These are phyloP conservation scores for Leuctra nigra DNA, from an alignment of 2,888 invertebrate genomes.

Conservation along the genomic window DNA sequence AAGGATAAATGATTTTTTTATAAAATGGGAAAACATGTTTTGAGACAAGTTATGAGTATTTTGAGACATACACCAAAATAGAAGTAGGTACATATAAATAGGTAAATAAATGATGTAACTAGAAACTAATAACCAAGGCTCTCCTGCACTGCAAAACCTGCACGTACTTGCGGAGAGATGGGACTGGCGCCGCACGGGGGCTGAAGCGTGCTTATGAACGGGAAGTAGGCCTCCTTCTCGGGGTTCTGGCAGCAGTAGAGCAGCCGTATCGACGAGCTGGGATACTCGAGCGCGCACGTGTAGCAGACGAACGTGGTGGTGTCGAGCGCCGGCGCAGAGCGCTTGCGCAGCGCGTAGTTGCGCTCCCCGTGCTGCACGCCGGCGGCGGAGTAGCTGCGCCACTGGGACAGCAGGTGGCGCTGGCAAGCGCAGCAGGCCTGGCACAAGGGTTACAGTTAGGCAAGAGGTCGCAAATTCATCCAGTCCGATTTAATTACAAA, in stretches of 20 bases:
- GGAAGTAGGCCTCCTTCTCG: conserved; percentile 83
- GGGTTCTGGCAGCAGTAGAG: conserved; percentile 80
- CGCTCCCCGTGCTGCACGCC: conserved; percentile 70
- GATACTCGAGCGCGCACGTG: conserved; percentile 76
- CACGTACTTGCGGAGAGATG: conserved; percentile 83
- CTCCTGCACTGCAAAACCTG: too few relatives aligned
- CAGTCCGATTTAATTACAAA: too few relatives aligned
- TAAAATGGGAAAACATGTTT: too few relatives aligned
- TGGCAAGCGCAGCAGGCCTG: conserved; percentile 80
- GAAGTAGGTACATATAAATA: too few relatives aligned
- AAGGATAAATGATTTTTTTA: too few relatives aligned
- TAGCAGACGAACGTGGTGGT: conserved; percentile 79
- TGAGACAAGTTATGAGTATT: too few relatives aligned
- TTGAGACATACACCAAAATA: too few relatives aligned
- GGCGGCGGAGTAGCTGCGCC: conserved; percentile 69
- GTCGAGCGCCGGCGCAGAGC: conserved; percentile 57
- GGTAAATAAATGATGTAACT: too few relatives aligned
- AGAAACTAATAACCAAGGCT: too few relatives aligned
- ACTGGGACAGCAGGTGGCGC: conserved; percentile 79
- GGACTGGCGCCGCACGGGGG: conserved; percentile 81
- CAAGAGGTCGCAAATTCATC: too few relatives aligned
- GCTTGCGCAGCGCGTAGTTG: conserved; percentile 72
- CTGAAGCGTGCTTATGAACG: conserved; percentile 75
- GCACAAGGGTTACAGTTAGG: conserved; percentile 41
- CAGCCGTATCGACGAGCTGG: conserved; percentile 70